Base-by-base conservation (phyloP, 92 coral and sea anemone genomes). In the Palythoa caribaeorum region DNA sequence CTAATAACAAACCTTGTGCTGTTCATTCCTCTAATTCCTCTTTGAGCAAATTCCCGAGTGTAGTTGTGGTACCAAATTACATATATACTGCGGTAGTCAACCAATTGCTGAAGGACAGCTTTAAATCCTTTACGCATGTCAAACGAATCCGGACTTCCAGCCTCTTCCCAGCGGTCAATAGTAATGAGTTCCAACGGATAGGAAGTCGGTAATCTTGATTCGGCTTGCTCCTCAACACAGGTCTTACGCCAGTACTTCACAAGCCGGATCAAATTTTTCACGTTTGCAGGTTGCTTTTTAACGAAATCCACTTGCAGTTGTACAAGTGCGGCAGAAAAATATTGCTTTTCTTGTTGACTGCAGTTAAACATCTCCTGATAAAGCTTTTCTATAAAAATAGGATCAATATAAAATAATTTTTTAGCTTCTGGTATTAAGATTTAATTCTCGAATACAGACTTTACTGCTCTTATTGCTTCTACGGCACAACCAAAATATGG, bases 201-300 rank as follows among this genome's bases (percentile, higher is more conserved):
- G 38, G 92, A 89, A 40, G 37, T 62, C 9, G 92, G 92, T 28
- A 84, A 17, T 51, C 89, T 65, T 38, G 51, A 9, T 36, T 40
- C 35, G 16, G 6, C 36, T 63, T 1, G 9, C n/a, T 55, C 65
- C 2, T 38, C 78, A 35, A 84, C 72, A 55, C 73, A 79, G 65
- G 85, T 73, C 66, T 91, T 91, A 28, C 83, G 87, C 93, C 93
- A 91, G 91, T 87, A 87, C 73, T 91, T 91, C 50, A 91, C 93
- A 21, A 89, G 84, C 48, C 92, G 94, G 73, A 92, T 92, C 38
- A 92, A 86, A 69, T 90, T 84, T 87, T 92, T 92, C 15, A 92
- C 92, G 35, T 87, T 90, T 15, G 92, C 75, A 21, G 91, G 93
- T 38, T 70, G 37, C 2, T n/a, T 40, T 55, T 80, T 73, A 38